Base-by-base conservation (phyloP, 2,113 vertebrate species). In the Festucalex cinctus region DNA sequence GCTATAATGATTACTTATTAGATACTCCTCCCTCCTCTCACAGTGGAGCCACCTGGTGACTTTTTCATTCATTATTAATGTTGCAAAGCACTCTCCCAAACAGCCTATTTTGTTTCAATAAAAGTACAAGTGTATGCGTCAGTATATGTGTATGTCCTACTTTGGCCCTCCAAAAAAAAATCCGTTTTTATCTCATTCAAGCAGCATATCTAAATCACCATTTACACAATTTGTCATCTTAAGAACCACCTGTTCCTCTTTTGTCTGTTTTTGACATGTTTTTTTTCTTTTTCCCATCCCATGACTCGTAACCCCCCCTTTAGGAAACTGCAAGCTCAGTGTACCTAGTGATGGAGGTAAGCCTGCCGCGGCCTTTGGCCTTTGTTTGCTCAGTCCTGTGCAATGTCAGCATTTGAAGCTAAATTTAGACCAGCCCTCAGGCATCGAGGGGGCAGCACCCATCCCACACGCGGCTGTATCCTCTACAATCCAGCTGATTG, bases 331-430 rank as follows among this genome's bases (percentile, higher is more conserved):
- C 94, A 70, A 98, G 94, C 84, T 98, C 95, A 3, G 96, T 98
- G 85, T 98, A 98, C 82, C 91, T 99, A 90, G 97, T 98, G 73
- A 99, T 99, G 97, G 97, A 99, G 96, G 97, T 98, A 89, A 95
- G 95, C 68, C 61, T 9, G 19, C 63, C 70, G 58, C 46, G 65
- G 63, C 71, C 63, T 69, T 74, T 37, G 70, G 56, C 67, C 37
- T 81, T 72, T 83, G 73, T 87, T 74, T 81, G 76, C 69, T 57
- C 46, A 43, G 78, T 17, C 14, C 71, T 70, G 59, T 73, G 51
- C 81, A 86, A 77, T 83, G 53, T 66, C 65, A 48, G 64, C 68
- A 35, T 66, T 69, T 63, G 41, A n/a, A 43, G 66, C 66, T 86
- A 78, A 77, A 79, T 75, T 79, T 84, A 81, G 77, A 77, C 24